Conservation (phyloP, 2,888 invertebrate genomes). For the Aporophyla lueneburgensis region DNA sequence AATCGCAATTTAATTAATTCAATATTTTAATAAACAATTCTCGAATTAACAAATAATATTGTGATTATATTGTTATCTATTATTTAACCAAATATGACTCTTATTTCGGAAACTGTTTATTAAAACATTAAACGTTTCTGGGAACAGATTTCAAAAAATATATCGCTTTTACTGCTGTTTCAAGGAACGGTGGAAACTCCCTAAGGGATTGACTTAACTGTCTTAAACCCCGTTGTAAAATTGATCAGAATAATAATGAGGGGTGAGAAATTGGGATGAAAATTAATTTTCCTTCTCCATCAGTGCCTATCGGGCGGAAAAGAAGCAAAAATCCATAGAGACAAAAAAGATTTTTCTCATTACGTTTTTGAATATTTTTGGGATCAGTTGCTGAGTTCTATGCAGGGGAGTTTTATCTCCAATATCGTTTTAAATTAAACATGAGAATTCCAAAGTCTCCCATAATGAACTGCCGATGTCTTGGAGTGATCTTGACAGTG, state of each 20-base stretch:
- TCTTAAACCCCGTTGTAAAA: conserved; percentile 30
- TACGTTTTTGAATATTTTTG: conserved; percentile 2
- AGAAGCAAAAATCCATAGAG: not conserved
- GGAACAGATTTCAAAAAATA: not conserved
- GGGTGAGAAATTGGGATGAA: conserved; percentile 6
- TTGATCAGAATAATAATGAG: conserved; percentile 42
- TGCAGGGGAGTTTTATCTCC: conserved; percentile 6
- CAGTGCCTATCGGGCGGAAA: not conserved
- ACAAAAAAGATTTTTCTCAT: conserved; percentile 12
- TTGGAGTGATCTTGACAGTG: conserved; percentile 1
- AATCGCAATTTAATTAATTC: no score
- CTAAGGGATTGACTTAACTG: conserved; percentile 31
- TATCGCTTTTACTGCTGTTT: conserved; percentile 8
- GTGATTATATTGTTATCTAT: no score
- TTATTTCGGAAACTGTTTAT: not conserved
- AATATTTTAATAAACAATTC: no score
- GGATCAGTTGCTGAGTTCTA: conserved; percentile 9
- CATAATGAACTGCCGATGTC: not conserved
- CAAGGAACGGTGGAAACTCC: not conserved
- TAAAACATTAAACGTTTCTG: not conserved
- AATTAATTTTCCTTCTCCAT: conserved; percentile 29
- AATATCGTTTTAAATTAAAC: conserved; percentile 7
- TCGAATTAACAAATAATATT: no score
- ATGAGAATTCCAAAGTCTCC: not conserved
- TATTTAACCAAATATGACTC: no score